Conservation (phyloP, 2,888 invertebrate species). For the Pammene aurita region DNA sequence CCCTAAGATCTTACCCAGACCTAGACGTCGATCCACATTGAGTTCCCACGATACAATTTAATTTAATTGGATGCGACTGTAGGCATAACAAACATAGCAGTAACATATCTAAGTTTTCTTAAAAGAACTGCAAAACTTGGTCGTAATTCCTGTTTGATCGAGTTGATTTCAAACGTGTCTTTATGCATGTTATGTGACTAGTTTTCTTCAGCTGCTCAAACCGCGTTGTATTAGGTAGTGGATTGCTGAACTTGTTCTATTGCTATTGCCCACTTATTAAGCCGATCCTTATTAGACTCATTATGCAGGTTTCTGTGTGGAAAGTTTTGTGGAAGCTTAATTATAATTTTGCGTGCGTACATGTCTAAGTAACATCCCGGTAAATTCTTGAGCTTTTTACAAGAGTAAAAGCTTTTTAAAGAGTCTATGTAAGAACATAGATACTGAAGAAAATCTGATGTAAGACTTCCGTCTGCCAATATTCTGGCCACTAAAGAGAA, state of each 20-base stretch:
- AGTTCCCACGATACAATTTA: constrained; percentile 1
- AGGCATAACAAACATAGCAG: constrained; percentile 8
- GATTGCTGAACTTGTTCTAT: constrained; percentile 19
- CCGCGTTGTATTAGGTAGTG: constrained; percentile 21
- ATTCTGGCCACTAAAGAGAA: too few relatives aligned
- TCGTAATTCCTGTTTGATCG: constrained; percentile 23
- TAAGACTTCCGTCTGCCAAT: too few relatives aligned
- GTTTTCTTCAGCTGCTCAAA: constrained; percentile 19
- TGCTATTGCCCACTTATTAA: constrained; percentile 25
- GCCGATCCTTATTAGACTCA: constrained; percentile 20
- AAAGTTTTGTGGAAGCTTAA: neutral
- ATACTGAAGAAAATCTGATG: too few relatives aligned
- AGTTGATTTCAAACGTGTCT: constrained; percentile 20
- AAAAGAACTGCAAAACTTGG: constrained; percentile 23
- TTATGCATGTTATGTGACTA: constrained; percentile 12
- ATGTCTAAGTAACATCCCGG: too few relatives aligned
- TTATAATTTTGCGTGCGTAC: neutral
- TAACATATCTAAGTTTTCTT: constrained; percentile 2
- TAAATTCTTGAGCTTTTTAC: too few relatives aligned
- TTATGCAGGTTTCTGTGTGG: constrained; percentile 7
- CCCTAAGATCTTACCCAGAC: neutral
- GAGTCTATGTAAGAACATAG: too few relatives aligned
- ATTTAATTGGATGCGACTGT: constrained; percentile 2
- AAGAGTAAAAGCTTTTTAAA: too few relatives aligned
- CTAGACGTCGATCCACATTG: neutral